Percentiles rank a stretch among this genome's conserved stretches.
These are phyloP conservation scores for Progne subis DNA, from an alignment of 2,113 vertebrate genomes.

Conservation along the genomic window DNA sequence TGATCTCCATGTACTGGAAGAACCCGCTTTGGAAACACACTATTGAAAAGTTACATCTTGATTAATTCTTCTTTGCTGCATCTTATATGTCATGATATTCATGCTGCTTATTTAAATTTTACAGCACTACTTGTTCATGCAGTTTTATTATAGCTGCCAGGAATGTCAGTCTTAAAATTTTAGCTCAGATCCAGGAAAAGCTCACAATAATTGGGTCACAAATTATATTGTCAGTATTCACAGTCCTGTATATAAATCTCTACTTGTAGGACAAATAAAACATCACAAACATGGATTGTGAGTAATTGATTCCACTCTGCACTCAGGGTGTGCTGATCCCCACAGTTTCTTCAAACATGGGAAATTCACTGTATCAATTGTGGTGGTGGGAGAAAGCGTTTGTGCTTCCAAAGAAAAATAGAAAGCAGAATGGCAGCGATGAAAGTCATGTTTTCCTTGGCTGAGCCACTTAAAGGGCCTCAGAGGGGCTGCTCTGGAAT, in stretches of 20 bases:
- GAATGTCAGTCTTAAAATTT: not conserved
- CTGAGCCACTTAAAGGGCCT: conserved; percentile 41
- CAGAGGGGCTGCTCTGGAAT: conserved; percentile 67
- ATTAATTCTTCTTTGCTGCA: not conserved
- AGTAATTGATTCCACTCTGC: not conserved
- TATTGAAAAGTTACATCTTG: not conserved
- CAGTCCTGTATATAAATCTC: not conserved
- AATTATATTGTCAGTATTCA: not conserved
- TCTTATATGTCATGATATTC: not conserved
- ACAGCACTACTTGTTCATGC: not conserved
- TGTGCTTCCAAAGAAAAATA: conserved; percentile 59
- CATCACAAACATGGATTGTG: not conserved
- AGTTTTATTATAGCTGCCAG: not conserved
- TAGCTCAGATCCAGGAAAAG: not conserved
- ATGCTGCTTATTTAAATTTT: not conserved
- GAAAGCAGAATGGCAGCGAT: conserved; percentile 43
- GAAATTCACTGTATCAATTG: not conserved
- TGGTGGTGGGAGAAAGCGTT: not conserved
- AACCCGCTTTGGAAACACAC: not conserved
- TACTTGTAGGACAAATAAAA: not conserved
- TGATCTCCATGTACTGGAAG: not conserved
- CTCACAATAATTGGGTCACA: not conserved
- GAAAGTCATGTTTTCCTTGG: conserved; percentile 64
- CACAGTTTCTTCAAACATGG: not conserved
- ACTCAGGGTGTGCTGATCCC: not conserved